These are phyloP conservation scores for Rafetus swinhoei DNA, from an alignment of 2,113 vertebrate species.

Conservation along the genomic window DNA sequence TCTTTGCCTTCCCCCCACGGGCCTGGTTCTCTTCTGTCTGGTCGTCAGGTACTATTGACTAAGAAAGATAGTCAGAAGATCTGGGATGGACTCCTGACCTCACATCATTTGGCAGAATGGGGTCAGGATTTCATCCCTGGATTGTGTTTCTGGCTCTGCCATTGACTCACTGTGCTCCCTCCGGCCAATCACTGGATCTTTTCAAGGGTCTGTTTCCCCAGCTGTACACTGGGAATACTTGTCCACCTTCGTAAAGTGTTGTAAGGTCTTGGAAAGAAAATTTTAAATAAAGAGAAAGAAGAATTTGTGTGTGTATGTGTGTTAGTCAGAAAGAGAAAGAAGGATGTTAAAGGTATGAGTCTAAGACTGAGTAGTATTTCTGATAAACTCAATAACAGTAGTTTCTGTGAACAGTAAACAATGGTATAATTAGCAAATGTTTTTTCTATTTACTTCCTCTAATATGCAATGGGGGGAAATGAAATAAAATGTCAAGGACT, in stretches of 20 bases:
- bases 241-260: neutral
- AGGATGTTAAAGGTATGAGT: constrained; percentile 41
- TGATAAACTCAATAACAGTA: constrained; percentile 76
- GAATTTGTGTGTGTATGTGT: neutral
- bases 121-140: neutral
- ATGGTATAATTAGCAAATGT: constrained; percentile 85
- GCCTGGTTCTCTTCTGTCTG: neutral
- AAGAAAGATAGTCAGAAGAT: neutral
- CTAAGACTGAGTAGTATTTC: constrained; percentile 22
- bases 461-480: constrained; percentile 83
- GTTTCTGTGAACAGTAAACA: constrained; percentile 78
- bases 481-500: constrained; percentile 86
- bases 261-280: neutral
- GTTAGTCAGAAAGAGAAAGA: neutral
- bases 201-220: neutral
- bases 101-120: neutral
- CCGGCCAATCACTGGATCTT: neutral
- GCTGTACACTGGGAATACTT: neutral
- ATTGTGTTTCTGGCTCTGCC: neutral
- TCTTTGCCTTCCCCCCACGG: too few relatives aligned
- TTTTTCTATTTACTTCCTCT: constrained; percentile 86
- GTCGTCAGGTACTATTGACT: neutral
- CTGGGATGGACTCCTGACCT: neutral
- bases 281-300: neutral
- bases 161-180: neutral